phyloP scores from a whole-genome alignment of 1,140 invertebrate genomes.

The Platyscapa corneri region DNA sequence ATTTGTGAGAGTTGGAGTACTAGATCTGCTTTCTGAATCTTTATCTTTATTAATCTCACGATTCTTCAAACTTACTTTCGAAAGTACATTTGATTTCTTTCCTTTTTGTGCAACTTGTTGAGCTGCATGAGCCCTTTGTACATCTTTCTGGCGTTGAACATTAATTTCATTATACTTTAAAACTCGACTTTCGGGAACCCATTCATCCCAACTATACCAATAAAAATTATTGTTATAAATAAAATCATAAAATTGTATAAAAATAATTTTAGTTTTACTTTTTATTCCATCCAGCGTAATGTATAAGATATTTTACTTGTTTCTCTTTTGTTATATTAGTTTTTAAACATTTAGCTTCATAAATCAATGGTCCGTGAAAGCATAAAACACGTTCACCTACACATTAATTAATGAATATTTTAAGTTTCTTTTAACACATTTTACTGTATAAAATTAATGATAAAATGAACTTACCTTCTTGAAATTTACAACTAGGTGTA shows the following conservation, averaged over 20 bases:
- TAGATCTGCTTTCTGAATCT: conserved; percentile 79
- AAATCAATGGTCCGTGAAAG: conserved; percentile 95
- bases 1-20: conserved; percentile 75
- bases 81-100: conserved; percentile 66
- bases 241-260: neutral
- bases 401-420: neutral
- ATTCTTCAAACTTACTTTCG: conserved; percentile 65
- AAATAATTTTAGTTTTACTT: conserved; percentile 79
- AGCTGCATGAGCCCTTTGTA: conserved; percentile 82
- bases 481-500: conserved; percentile 63
- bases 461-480: conserved; percentile 63
- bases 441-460: conserved; percentile 33
- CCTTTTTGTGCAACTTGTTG: conserved; percentile 75
- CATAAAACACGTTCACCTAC: conserved; percentile 95
- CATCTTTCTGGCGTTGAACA: conserved; percentile 91
- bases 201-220: conserved; percentile 94
- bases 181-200: conserved; percentile 95
- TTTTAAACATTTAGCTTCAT: conserved; percentile 96
- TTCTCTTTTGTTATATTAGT: conserved; percentile 87
- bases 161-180: conserved; percentile 95
- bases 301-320: conserved; percentile 92
- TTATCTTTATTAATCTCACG: conserved; percentile 66
- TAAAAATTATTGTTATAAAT: conserved; percentile 20
- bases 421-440: neutral
- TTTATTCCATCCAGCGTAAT: conserved; percentile 99